Base-by-base conservation (phyloP, 2,113 vertebrate species). In the Willisornis vidua region DNA sequence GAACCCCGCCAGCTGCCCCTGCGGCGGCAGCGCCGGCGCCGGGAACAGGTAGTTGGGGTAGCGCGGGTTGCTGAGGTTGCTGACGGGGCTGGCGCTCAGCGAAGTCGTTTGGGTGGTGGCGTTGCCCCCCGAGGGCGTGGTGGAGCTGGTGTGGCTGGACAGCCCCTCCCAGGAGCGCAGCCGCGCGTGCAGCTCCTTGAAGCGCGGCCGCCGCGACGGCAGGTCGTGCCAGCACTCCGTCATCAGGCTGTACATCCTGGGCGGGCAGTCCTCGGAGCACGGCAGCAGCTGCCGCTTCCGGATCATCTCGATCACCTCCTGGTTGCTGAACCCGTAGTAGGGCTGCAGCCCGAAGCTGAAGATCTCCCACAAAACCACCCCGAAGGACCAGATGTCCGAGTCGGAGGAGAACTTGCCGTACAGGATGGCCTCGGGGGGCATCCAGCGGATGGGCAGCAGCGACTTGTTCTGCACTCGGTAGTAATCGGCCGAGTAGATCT, bases 81-180 rank as follows among this genome's bases (percentile, higher is more conserved):
- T 99, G 83, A 99, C 98, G 0, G 99, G 99, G 82, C 99, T 99
- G 75, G 99, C 99, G 18, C 99, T 99, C 61, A 99, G 98, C 7
- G 99, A 99, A 77, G 99, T 99, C 28, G 99, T 99, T 97, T 99
- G 99, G 4, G 99, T 99, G 96, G 99, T 99, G 97, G 99, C 99
- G 24, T 99, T 99, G 51, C 99, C 99, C 25, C 99, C 99, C 0
- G 99, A 99, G 25, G 99, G 99, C 0, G 99, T 99, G 41, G 99
- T 99, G 67, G 99, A 99, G 97, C 99, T 99, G 67, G 99, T 99
- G 51, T 99, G 99, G 78, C 99, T 99, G 2, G 99, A 99, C 45
- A 99, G 98, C 6, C 99, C 99, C 88, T 99, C 99, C 99, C 99
- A 99, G 51, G 99, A 98, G 58, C 99, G 98, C 68, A 99, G 98